Percentiles rank a stretch among this genome's conserved stretches.
phyloP scores from a whole-genome alignment of 53 echinoderm and acorn worm genomes.

The Mesocentrotus franciscanus region DNA sequence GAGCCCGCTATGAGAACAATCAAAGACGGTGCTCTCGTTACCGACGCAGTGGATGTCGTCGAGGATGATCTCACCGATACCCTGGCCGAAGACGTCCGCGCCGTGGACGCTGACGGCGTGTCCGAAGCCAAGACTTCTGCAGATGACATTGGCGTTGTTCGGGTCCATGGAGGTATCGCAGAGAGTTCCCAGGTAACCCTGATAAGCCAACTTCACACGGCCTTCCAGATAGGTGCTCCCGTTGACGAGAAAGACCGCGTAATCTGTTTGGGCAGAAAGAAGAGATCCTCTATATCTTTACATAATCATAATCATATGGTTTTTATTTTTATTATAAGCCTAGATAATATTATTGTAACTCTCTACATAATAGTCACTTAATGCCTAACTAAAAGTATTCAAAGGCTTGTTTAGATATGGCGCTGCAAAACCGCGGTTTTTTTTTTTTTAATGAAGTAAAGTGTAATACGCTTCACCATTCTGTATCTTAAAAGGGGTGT shows the following conservation, averaged over 20 bases:
- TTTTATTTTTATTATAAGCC: too few relatives aligned
- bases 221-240: constrained; percentile 48
- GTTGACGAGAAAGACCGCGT: constrained; percentile 30
- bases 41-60: constrained; percentile 25
- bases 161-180: constrained; percentile 35
- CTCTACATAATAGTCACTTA: too few relatives aligned
- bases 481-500: too few relatives aligned
- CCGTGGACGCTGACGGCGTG: constrained; percentile 1
- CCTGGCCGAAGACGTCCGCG: not conserved
- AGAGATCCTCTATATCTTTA: too few relatives aligned
- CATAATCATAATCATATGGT: too few relatives aligned
- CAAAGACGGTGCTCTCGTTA: constrained; percentile 32
- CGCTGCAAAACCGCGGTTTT: too few relatives aligned
- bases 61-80: constrained; percentile 19
- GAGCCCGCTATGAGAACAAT: constrained; percentile 34
- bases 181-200: constrained; percentile 29
- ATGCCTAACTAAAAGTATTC: too few relatives aligned
- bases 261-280: not conserved
- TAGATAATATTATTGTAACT: too few relatives aligned
- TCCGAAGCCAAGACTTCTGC: constrained; percentile 51
- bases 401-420: too few relatives aligned
- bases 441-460: too few relatives aligned
- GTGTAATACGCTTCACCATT: too few relatives aligned
- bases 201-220: not conserved
- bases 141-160: constrained; percentile 41